Percentiles rank a stretch among this genome's conserved stretches.
These are phyloP conservation scores for Pogonomyrmex californicus DNA, from an alignment of 1,140 invertebrate species.

Conservation along the genomic window DNA sequence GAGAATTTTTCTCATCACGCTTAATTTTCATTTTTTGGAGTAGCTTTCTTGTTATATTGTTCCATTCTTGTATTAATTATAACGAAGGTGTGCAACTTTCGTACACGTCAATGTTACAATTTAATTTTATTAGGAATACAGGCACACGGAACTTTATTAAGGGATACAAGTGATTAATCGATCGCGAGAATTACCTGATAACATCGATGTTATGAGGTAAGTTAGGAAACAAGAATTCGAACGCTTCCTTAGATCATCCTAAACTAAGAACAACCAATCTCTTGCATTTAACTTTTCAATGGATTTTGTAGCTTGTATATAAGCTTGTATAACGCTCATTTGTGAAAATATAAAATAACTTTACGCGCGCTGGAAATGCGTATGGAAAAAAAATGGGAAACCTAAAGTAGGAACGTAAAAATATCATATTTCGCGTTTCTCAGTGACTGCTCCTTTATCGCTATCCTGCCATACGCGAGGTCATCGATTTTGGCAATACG, in stretches of 20 bases:
- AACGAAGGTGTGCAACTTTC: neutral
- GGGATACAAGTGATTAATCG: constrained; percentile 50
- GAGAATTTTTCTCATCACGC: neutral
- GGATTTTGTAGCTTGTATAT: constrained; percentile 9
- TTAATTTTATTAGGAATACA: constrained; percentile 33
- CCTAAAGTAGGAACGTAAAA: neutral
- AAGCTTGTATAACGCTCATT: neutral
- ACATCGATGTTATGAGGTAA: constrained; percentile 44
- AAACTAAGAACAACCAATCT: constrained; percentile 29
- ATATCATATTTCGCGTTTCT: neutral
- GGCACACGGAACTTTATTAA: constrained; percentile 39
- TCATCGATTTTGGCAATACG: constrained; percentile 66
- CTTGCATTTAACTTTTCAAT: constrained; percentile 5
- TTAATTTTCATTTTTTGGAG: neutral
- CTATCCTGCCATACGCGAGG: constrained; percentile 3
- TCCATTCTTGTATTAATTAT: constrained; percentile 14
- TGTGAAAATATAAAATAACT: constrained; percentile 2
- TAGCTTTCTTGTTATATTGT: neutral
- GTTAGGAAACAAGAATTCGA: constrained; percentile 39
- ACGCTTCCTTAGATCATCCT: constrained; percentile 28
- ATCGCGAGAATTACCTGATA: constrained; percentile 54
- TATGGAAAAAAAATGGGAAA: neutral
- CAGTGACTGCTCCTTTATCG: constrained; percentile 24
- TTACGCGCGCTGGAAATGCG: neutral
- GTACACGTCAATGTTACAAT: constrained; percentile 23